Conservation (phyloP, 2,888 invertebrate species). For the Deilephila elpenor region DNA sequence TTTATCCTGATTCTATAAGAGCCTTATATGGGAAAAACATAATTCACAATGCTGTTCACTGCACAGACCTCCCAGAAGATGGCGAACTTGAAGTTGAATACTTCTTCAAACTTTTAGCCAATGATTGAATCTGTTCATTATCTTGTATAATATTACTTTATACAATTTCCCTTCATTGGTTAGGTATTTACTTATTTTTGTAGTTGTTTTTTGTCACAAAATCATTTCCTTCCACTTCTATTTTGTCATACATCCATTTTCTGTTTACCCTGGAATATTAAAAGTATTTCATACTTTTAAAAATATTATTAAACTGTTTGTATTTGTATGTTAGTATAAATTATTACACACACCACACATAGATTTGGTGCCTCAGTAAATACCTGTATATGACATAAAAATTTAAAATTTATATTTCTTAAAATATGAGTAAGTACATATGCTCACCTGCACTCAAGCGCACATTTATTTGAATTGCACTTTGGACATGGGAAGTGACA, state of each 20-base stretch:
- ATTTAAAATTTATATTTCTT: background rate
- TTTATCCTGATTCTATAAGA: conserved; percentile 92
- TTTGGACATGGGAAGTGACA: conserved; percentile 93
- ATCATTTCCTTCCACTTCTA: conserved; percentile 92
- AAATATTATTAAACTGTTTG: background rate
- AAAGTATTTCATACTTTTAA: background rate
- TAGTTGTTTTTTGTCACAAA: conserved; percentile 85
- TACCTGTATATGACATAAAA: conserved; percentile 11
- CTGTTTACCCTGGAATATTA: conserved; percentile 86
- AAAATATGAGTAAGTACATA: background rate
- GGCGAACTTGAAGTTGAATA: conserved; percentile 91
- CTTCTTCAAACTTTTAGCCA: conserved; percentile 88
- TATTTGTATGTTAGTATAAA: too few relatives aligned
- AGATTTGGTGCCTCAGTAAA: too few relatives aligned
- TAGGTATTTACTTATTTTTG: conserved; percentile 60
- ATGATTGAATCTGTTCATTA: conserved; percentile 45
- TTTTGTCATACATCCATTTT: conserved; percentile 91
- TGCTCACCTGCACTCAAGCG: conserved; percentile 89
- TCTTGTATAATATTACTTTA: background rate
- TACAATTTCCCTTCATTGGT: background rate
- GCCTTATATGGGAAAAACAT: conserved; percentile 92
- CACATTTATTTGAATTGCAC: conserved; percentile 91
- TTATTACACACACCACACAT: too few relatives aligned
- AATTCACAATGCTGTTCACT: conserved; percentile 94
- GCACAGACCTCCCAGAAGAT: conserved; percentile 96